These are phyloP conservation scores for Sebastolobus alascanus DNA, from an alignment of 2,797 vertebrate genomes.

Conservation along the genomic window DNA sequence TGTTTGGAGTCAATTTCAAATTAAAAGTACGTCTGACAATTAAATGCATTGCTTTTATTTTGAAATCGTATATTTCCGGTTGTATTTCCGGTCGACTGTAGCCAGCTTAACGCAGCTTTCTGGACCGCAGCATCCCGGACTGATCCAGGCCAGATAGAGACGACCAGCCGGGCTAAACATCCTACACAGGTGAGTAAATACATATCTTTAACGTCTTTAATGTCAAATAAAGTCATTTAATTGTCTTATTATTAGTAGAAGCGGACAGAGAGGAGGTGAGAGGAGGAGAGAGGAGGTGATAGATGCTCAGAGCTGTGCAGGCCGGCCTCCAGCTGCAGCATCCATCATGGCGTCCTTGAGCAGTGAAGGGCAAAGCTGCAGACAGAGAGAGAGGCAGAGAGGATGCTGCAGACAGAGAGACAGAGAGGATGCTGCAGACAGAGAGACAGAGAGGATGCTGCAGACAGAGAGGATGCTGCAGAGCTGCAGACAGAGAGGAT, in stretches of 20 bases:
- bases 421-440: too few species aligned
- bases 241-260: background rate
- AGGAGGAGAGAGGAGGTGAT: background rate
- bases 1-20: rapidly evolving
- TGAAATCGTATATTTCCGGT: rapidly evolving
- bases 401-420: too few species aligned
- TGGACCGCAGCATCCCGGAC: conserved; percentile 41
- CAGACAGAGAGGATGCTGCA: too few species aligned
- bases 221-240: rapidly evolving
- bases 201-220: rapidly evolving
- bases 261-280: background rate
- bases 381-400: too few species aligned
- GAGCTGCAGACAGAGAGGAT: background rate
- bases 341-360: conserved; percentile 83
- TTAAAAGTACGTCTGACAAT: background rate
- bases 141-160: background rate
- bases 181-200: background rate
- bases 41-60: conserved; percentile 14
- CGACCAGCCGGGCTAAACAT: background rate
- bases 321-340: background rate
- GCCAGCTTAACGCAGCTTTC: background rate
- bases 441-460: too few species aligned
- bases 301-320: conserved; percentile 12
- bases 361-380: conserved; percentile 76
- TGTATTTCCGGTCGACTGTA: rapidly evolving